Conservation (phyloP, 2,888 invertebrate genomes). For the Hesperia comma region DNA sequence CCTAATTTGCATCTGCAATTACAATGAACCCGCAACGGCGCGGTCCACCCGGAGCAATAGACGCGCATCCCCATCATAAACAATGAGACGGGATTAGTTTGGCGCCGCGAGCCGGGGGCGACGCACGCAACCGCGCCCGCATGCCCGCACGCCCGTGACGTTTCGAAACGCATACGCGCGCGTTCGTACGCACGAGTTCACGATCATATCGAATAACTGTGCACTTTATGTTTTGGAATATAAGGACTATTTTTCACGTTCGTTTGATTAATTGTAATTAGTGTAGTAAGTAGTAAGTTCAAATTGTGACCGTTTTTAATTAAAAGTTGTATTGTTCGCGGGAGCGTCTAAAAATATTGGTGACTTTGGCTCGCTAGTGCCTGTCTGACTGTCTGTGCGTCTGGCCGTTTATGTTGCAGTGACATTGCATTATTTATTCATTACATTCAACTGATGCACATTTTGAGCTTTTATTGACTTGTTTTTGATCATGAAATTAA, state of each 20-base stretch:
- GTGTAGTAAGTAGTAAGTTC: conserved; percentile 40
- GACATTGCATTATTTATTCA: not conserved
- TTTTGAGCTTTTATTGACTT: conserved; percentile 14
- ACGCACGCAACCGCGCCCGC: conserved; percentile 42
- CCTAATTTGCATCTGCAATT: conserved; percentile 21
- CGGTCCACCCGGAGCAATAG: conserved; percentile 26
- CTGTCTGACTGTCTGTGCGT: conserved; percentile 13
- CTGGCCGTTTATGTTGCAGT: conserved; percentile 18
- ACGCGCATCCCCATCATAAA: conserved; percentile 44
- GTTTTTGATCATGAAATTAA: too few species aligned
- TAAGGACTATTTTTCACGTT: conserved; percentile 22
- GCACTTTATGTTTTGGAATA: conserved; percentile 14
- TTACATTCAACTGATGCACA: not conserved
- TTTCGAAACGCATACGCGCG: conserved; percentile 38
- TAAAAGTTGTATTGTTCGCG: conserved; percentile 43
- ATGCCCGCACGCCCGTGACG: conserved; percentile 51
- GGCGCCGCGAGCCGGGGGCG: conserved; percentile 45
- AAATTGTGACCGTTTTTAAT: conserved; percentile 48
- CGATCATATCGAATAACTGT: conserved; percentile 8
- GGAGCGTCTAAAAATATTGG: conserved; percentile 44
- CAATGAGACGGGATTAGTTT: conserved; percentile 53
- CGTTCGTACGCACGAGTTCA: conserved; percentile 22
- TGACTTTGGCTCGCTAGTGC: conserved; percentile 34
- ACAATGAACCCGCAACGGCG: conserved; percentile 26
- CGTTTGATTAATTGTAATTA: conserved; percentile 26